These are phyloP conservation scores for Chelidonichthys spinosus DNA, from an alignment of 2,797 vertebrate species.

Conservation along the genomic window DNA sequence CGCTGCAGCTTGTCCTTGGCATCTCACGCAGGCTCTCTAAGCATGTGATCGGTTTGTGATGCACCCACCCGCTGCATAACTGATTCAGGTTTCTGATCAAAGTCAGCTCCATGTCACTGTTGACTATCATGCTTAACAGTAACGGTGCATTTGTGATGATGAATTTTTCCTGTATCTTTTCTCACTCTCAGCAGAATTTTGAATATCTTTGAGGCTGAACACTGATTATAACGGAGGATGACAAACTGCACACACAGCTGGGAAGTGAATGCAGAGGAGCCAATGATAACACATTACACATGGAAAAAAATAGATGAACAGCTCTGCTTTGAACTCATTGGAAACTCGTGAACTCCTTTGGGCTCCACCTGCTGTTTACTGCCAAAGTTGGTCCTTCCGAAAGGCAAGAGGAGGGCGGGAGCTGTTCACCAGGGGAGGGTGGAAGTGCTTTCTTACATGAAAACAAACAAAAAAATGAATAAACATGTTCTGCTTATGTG, in stretches of 20 bases:
- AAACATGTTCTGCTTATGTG: neutral
- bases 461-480: neutral
- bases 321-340: constrained; percentile 32
- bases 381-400: constrained; percentile 15
- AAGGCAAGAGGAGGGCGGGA: constrained; percentile 2
- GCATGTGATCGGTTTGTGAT: too few relatives aligned
- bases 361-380: constrained; percentile 43
- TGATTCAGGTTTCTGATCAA: neutral
- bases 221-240: constrained; percentile 12
- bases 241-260: constrained; percentile 2
- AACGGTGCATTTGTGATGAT: constrained; percentile 12
- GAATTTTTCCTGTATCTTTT: constrained; percentile 21
- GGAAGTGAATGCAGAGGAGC: constrained; percentile 14
- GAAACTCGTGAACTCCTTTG: constrained; percentile 41
- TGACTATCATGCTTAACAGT: constrained; percentile 8
- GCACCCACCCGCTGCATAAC: too few relatives aligned
- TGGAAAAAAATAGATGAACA: constrained; percentile 13
- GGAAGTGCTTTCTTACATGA: constrained; percentile 19
- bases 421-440: neutral
- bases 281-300: neutral
- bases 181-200: constrained; percentile 20
- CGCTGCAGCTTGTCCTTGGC: too few relatives aligned
- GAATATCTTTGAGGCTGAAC: constrained; percentile 15
- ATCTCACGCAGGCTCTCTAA: neutral
- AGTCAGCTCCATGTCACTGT: constrained; percentile 1